Conservation (phyloP, 2,113 vertebrate genomes). For the Seriola dumerili region DNA sequence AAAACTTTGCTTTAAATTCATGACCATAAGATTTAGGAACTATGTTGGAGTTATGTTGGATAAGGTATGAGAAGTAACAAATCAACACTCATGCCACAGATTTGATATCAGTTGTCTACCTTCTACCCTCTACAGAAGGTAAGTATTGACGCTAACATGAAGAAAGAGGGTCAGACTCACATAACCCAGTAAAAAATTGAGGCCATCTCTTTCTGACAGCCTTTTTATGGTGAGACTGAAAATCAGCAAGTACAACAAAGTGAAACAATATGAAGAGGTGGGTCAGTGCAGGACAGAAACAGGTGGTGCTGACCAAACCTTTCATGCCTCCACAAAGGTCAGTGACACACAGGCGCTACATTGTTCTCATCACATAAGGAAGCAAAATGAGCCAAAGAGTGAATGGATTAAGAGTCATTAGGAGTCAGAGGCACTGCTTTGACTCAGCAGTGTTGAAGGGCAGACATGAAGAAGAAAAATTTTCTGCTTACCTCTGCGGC, state of each 20-base stretch:
- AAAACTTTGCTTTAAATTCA: neutral
- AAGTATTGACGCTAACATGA: neutral
- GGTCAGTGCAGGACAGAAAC: slow-evolving; percentile 66
- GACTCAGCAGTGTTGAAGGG: slow-evolving; percentile 50
- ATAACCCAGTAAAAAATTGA: slow-evolving; percentile 41
- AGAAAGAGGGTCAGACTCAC: slow-evolving; percentile 44
- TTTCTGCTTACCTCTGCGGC: slow-evolving; percentile 88
- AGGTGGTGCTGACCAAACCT: slow-evolving; percentile 71
- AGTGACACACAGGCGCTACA: slow-evolving; percentile 61
- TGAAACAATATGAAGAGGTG: slow-evolving; percentile 59
- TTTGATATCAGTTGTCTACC: neutral
- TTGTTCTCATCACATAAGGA: slow-evolving; percentile 65
- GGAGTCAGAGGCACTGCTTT: slow-evolving; percentile 55
- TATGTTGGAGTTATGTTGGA: neutral
- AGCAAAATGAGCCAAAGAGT: slow-evolving; percentile 51
- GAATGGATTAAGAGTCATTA: slow-evolving; percentile 59
- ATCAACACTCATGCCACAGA: neutral
- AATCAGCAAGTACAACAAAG: slow-evolving; percentile 57
- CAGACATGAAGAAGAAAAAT: slow-evolving; percentile 24
- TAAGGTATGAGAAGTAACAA: neutral
- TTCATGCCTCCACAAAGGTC: slow-evolving; percentile 71
- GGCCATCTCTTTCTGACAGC: slow-evolving; percentile 50
- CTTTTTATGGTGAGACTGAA: slow-evolving; percentile 48
- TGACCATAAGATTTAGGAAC: neutral
- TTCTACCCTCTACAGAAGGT: too few relatives aligned